Percentiles rank a stretch among this genome's conserved stretches.
These are phyloP conservation scores for Antheraea yamamai DNA, from an alignment of 2,888 invertebrate genomes.

Conservation along the genomic window DNA sequence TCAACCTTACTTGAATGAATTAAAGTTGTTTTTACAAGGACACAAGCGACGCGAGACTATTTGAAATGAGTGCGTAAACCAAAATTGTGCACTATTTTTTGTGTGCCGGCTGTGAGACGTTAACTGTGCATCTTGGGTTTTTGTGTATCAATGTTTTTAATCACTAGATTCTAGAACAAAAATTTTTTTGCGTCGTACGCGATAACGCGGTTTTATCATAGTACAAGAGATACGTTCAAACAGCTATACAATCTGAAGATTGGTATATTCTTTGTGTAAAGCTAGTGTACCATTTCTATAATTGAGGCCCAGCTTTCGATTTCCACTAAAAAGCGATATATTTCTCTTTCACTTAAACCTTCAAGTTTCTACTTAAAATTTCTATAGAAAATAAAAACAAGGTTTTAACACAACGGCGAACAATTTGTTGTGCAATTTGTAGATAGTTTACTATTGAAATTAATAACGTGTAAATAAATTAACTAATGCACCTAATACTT, in stretches of 20 bases:
- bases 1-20: no score
- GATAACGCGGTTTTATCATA: not conserved
- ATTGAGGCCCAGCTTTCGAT: not conserved
- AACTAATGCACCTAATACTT: not conserved
- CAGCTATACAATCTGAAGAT: not conserved
- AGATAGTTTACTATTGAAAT: not conserved
- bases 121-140: no score
- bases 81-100: no score
- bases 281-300: not conserved
- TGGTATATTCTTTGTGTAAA: no score
- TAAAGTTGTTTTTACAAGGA: no score
- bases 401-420: not conserved
- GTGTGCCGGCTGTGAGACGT: no score
- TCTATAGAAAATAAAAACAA: not conserved
- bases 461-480: not conserved
- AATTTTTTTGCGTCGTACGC: not conserved
- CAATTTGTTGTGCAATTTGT: not conserved
- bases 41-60: no score
- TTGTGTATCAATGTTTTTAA: not conserved
- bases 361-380: not conserved
- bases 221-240: not conserved
- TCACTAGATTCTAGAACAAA: not conserved
- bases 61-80: no score
- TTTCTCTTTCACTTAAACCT: not conserved
- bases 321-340: not conserved